Base-by-base conservation (phyloP, 2,888 invertebrate species). In the Thysanoteuthis rhombus region DNA sequence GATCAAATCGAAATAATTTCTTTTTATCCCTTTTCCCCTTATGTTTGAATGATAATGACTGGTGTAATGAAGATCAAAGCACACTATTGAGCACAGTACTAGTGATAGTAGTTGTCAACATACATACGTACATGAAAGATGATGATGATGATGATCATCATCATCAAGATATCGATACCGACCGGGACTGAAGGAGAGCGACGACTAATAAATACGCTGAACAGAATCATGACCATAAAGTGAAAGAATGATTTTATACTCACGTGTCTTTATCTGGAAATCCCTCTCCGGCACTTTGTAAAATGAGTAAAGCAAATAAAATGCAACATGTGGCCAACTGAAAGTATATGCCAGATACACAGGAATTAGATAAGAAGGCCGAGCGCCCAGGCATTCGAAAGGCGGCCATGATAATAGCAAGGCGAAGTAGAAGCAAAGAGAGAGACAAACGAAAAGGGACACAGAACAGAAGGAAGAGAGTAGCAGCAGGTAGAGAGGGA, bases 211-310 rank as follows among this genome's bases (percentile, higher is more conserved):
- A n/a, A 12, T 36, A 6, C n/a, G 3, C 12, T 12, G n/a, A 75
- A 32, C 10, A 47, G 47, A 47, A 47, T 2, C 19, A 47, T 47
- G 47, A 47, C 47, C 25, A 52, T 52, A 52, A 25, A 25, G 25
- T 6, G 5, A 52, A 52, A 52, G 22, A 52, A 52, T 52, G 52
- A 25, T 5, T 52, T 52, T 52, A 75, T 75, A 75, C 75, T 75
- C n/a, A 75, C 75, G 75, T 75, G 75, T n/a, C n/a, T 75, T 75
- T 75, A n/a, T 75, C 75, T 75, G 75, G 75, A 75, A 75, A 75
- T 0, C 36, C 75, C 75, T 75, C 16, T 36, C 75, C 75, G 75
- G 75, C 75, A 75, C 75, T 75, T 75, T 75, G 75, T 75, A 75
- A 75, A 75, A 75, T n/a, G n/a, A n/a, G 75, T 75, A 75, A 75